A percentile compares a stretch with the other conserved stretches of the same genome.
These are phyloP conservation scores for Temnothorax ravouxi DNA, from an alignment of 2,888 invertebrate species.

Conservation along the genomic window DNA sequence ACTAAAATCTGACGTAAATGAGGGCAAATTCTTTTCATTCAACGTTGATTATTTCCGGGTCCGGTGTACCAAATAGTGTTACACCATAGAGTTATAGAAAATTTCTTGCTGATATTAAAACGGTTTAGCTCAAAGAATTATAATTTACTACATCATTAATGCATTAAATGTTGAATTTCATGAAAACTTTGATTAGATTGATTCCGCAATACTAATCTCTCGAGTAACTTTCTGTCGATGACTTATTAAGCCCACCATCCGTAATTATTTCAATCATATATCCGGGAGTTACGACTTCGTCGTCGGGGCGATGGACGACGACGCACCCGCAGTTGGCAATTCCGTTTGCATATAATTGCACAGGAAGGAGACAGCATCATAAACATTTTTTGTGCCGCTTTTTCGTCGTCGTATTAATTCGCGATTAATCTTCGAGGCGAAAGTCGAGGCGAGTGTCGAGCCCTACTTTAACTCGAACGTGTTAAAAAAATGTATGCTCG, in stretches of 20 bases:
- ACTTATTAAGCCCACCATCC: slow-evolving; percentile 57
- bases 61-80: background rate
- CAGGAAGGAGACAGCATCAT: slow-evolving; percentile 36
- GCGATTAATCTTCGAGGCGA: slow-evolving; percentile 52
- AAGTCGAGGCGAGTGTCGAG: slow-evolving; percentile 31
- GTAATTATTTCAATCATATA: slow-evolving; percentile 61
- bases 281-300: slow-evolving; percentile 50
- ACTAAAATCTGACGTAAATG: background rate
- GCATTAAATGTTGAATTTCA: slow-evolving; percentile 6
- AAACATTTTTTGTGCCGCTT: slow-evolving; percentile 51
- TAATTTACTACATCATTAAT: slow-evolving; percentile 7
- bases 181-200: slow-evolving; percentile 10
- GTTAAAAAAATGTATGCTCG: slow-evolving; percentile 31
- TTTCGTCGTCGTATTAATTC: slow-evolving; percentile 53
- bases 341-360: slow-evolving; percentile 55
- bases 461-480: slow-evolving; percentile 33
- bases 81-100: background rate
- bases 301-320: slow-evolving; percentile 39
- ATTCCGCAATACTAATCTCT: slow-evolving; percentile 11
- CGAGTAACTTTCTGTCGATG: slow-evolving; percentile 36
- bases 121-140: background rate
- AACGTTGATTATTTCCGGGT: background rate
- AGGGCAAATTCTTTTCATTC: background rate
- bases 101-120: background rate
- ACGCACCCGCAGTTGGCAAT: slow-evolving; percentile 45